A percentile compares a stretch with the other conserved stretches of the same genome.
These are phyloP conservation scores for Fabriciana adippe DNA, from an alignment of 2,888 invertebrate species.

Conservation along the genomic window DNA sequence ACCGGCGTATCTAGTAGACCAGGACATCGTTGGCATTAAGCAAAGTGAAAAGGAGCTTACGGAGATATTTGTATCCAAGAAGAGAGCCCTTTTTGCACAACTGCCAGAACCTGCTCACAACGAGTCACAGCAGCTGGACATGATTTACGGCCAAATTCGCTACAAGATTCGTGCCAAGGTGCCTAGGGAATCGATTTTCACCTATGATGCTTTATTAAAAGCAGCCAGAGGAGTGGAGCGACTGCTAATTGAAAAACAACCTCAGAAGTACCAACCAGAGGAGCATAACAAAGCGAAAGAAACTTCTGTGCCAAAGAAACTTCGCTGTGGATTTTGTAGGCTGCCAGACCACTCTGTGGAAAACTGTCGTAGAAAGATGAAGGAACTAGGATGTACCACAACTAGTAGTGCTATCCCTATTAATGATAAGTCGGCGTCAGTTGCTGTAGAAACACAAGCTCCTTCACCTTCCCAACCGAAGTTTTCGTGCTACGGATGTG, in stretches of 20 bases:
- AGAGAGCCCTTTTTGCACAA: constrained; percentile 1
- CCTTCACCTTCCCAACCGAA: constrained; percentile 29
- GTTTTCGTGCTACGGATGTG: constrained; percentile 36
- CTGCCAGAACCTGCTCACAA: neutral
- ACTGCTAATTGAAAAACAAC: too few species aligned
- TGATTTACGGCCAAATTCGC: too few species aligned
- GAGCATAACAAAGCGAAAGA: neutral
- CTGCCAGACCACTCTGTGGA: constrained; percentile 27
- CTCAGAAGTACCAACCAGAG: too few species aligned
- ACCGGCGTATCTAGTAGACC: neutral
- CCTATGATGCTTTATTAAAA: too few species aligned
- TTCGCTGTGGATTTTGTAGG: constrained; percentile 26
- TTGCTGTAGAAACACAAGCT: constrained; percentile 11
- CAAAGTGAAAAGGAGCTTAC: neutral
- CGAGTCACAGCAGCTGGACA: neutral
- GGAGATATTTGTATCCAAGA: neutral
- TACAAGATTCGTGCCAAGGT: too few species aligned
- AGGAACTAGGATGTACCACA: neutral
- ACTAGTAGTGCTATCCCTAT: neutral
- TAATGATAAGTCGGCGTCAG: neutral
- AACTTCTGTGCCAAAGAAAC: neutral
- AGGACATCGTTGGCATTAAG: neutral
- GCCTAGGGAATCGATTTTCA: too few species aligned
- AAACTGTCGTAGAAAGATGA: constrained; percentile 23
- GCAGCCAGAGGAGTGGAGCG: too few species aligned